Evolutionary conservation across 1,140 invertebrate species (phyloP).

Genomic region (Cylas formicarius): DNA sequence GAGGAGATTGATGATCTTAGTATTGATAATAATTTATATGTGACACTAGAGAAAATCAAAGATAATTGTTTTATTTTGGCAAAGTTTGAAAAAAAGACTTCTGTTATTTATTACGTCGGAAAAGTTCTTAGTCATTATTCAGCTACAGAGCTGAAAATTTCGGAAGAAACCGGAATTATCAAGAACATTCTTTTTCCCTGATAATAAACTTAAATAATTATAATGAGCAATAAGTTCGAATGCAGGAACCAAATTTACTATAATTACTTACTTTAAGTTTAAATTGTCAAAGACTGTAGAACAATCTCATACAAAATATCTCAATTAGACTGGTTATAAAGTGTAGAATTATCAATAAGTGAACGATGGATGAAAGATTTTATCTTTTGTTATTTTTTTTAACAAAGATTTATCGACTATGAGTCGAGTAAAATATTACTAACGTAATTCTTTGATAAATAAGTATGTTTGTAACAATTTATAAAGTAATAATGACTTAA

Average conservation of each 20-base stretch:
- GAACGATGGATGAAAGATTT: background rate
- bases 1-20: conserved; percentile 19
- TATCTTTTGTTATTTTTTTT: conserved; percentile 1
- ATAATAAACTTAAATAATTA: conserved; percentile 13
- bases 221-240: conserved; percentile 8
- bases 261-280: conserved; percentile 4
- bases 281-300: conserved; percentile 1
- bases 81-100: conserved; percentile 15
- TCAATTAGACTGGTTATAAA: conserved; percentile 6
- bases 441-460: background rate
- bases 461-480: background rate
- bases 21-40: no score
- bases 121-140: conserved; percentile 11
- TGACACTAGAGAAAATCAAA: conserved; percentile 15
- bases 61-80: conserved; percentile 14
- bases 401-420: background rate
- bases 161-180: conserved; percentile 14
- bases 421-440: conserved; percentile 3
- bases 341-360: conserved; percentile 2
- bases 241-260: conserved; percentile 7
- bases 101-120: conserved; percentile 14
- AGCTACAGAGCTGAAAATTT: conserved; percentile 6
- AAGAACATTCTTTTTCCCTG: conserved; percentile 15
- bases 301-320: conserved; percentile 1
- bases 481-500: background rate